Conservation (phyloP, 2,797 vertebrate genomes). For the Cebuella pygmaea region DNA sequence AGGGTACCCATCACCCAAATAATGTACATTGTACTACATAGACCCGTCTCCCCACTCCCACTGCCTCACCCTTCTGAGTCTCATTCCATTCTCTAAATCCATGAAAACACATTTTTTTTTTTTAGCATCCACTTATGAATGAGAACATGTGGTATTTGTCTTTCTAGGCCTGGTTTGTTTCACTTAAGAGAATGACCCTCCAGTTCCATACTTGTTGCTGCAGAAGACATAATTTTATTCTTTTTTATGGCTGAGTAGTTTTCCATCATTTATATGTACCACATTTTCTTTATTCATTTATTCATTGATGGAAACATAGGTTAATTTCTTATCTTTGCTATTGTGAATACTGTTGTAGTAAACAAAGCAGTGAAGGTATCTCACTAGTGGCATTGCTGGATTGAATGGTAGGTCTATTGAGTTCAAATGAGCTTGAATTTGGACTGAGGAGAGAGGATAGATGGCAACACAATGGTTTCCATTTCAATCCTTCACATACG, state of each 20-base stretch:
- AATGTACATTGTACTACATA: background rate
- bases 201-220: background rate
- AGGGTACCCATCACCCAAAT: background rate
- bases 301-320: background rate
- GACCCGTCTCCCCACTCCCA: background rate
- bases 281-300: background rate
- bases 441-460: background rate
- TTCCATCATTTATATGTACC: background rate
- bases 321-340: background rate
- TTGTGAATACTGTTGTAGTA: background rate
- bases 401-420: background rate
- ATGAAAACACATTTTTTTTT: background rate
- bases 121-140: background rate
- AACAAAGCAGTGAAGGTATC: background rate
- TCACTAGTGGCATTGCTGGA: background rate
- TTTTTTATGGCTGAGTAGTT: background rate
- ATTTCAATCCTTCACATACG: background rate
- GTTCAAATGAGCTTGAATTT: background rate
- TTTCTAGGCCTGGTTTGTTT: background rate
- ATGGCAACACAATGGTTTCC: background rate
- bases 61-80: background rate
- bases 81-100: background rate
- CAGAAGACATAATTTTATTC: background rate
- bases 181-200: background rate
- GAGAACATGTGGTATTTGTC: background rate